Percentiles rank a stretch among this genome's conserved stretches.
phyloP scores from a whole-genome alignment of 2,113 vertebrate species.

The Myodes glareolus region DNA sequence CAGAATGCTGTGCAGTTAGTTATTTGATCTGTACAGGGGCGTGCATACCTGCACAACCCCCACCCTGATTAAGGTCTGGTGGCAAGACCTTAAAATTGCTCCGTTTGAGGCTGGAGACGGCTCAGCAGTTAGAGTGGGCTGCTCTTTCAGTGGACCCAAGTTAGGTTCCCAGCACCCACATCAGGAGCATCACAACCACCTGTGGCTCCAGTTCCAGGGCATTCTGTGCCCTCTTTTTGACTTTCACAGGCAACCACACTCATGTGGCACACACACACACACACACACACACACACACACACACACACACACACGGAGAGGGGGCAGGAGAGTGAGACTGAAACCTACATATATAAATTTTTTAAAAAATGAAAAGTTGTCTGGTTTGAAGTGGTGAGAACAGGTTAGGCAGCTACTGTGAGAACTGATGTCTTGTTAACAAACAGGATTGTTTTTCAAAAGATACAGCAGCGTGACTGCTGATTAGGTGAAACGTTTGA shows the following conservation, averaged over 20 bases:
- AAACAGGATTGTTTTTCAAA: neutral
- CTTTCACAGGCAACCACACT: neutral
- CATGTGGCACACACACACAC: neutral
- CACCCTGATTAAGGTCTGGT: neutral
- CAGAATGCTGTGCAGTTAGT: too few species aligned
- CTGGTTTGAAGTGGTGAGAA: neutral
- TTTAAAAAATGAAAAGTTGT: neutral
- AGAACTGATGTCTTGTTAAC: neutral
- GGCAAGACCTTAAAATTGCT: neutral
- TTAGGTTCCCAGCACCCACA: neutral
- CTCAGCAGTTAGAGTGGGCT: neutral
- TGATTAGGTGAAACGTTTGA: neutral
- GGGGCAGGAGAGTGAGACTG: neutral
- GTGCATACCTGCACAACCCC: neutral
- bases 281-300: neutral
- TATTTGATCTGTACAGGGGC: fast-evolving
- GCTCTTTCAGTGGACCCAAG: neutral
- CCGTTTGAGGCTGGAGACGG: too few species aligned
- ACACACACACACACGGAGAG: neutral
- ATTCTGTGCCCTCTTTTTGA: neutral
- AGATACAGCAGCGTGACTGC: fast-evolving
- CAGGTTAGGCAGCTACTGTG: neutral
- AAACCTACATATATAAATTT: neutral
- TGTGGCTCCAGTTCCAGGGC: neutral
- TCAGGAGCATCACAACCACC: neutral